A percentile compares a stretch with the other conserved stretches of the same genome.
Evolutionary conservation across 2,797 vertebrate species (phyloP).

Genomic region (Gephyroberyx darwinii): DNA sequence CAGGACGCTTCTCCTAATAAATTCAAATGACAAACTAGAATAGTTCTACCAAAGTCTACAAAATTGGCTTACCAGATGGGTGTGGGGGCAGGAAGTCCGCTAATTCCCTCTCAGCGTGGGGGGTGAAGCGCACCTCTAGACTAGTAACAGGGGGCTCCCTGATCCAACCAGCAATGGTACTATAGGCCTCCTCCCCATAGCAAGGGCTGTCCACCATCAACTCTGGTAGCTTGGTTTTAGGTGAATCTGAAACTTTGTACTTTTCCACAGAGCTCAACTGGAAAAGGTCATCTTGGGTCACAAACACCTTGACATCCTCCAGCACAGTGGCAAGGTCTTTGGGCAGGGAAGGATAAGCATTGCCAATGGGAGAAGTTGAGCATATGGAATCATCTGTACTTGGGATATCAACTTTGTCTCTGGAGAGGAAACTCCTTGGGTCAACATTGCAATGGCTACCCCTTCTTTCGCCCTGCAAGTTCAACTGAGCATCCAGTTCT

Average conservation of each 20-base stretch:
- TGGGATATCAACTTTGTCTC: constrained; percentile 9
- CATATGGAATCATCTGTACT: constrained; percentile 4
- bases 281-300: constrained; percentile 52
- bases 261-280: constrained; percentile 29
- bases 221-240: constrained; percentile 22
- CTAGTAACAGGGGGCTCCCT: constrained; percentile 79
- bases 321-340: constrained; percentile 52
- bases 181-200: constrained; percentile 68
- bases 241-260: background rate
- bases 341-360: constrained; percentile 20
- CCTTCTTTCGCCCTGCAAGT: constrained; percentile 7
- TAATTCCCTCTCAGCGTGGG: constrained; percentile 82
- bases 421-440: background rate
- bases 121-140: constrained; percentile 87
- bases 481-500: constrained; percentile 25
- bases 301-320: constrained; percentile 63
- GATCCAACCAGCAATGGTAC: constrained; percentile 85
- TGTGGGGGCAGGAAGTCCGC: constrained; percentile 75
- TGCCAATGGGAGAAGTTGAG: background rate
- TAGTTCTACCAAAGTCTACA: no score
- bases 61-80: constrained; percentile 66
- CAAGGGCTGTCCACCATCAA: constrained; percentile 22
- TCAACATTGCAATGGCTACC: background rate
- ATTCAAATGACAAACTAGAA: background rate
- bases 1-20: no score